phyloP scores from a whole-genome alignment of 2,797 vertebrate genomes.

The Amniataba percoides region DNA sequence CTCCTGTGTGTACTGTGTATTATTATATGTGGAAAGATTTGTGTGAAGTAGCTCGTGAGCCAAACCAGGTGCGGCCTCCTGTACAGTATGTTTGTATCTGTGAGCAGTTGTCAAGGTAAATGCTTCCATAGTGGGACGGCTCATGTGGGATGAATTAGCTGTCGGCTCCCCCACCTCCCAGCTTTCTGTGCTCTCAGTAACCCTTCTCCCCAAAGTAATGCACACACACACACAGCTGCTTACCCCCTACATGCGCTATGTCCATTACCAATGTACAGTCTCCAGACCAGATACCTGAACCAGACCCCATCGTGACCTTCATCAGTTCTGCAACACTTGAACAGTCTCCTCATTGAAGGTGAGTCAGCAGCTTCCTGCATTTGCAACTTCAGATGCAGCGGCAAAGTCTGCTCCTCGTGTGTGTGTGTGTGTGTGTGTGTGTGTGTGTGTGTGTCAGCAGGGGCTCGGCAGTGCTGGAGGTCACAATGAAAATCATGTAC shows the following conservation, averaged over 20 bases:
- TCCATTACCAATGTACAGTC: conserved; percentile 4
- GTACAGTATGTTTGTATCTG: conserved; percentile 14
- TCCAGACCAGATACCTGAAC: conserved; percentile 5
- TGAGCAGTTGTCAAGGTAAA: conserved; percentile 52
- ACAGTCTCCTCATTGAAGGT: conserved; percentile 31
- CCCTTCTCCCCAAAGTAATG: not conserved
- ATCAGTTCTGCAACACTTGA: conserved; percentile 23
- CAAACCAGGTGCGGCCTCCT: conserved; percentile 27
- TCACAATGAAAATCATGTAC: conserved; percentile 18
- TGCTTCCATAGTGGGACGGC: conserved; percentile 24
- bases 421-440: not conserved
- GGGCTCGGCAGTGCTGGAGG: not conserved
- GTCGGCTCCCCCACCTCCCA: conserved; percentile 27
- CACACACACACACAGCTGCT: not conserved
- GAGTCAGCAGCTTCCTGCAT: conserved; percentile 34
- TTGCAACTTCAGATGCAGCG: not conserved
- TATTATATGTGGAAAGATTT: conserved; percentile 7
- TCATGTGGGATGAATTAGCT: conserved; percentile 52
- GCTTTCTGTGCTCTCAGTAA: conserved; percentile 16
- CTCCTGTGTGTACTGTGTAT: not conserved
- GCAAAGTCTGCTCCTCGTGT: conserved; percentile 1
- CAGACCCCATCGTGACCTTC: conserved; percentile 8
- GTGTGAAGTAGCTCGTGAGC: not conserved
- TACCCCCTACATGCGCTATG: not conserved
- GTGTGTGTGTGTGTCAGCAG: conserved; percentile 3